Evolutionary conservation across 2,113 vertebrate species (phyloP).

Genomic region (Sclerurus mexicanus): DNA sequence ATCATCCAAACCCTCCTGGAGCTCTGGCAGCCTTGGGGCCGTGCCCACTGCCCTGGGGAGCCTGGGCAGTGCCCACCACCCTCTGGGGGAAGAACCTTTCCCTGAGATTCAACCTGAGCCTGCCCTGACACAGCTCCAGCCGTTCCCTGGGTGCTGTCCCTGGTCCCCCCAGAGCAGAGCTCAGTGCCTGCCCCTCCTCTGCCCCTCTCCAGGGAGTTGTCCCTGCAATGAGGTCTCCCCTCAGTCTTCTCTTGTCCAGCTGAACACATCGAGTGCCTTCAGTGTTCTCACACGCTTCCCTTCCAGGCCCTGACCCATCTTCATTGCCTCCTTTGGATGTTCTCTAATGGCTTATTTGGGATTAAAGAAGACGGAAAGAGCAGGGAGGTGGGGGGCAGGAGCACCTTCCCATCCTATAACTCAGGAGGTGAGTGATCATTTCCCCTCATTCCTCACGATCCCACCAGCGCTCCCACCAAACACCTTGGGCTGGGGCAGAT

Average conservation of each 20-base stretch:
- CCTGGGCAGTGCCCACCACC: not conserved
- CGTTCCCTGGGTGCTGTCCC: not conserved
- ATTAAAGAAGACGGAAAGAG: not conserved
- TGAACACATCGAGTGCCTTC: not conserved
- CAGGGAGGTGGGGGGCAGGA: not conserved
- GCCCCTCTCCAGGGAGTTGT: not conserved
- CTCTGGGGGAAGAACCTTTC: not conserved
- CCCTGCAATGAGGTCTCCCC: not conserved
- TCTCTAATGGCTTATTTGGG: not conserved
- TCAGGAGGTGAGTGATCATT: not conserved
- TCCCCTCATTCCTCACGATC: rapidly evolving
- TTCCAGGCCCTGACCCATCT: not conserved
- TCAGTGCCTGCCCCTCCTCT: not conserved
- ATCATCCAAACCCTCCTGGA: not conserved
- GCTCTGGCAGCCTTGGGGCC: not conserved
- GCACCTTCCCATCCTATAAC: not conserved
- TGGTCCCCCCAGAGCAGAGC: not conserved
- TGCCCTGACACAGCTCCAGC: not conserved
- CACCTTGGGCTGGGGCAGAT: not conserved
- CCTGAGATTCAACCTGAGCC: not conserved
- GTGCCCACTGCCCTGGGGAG: not conserved
- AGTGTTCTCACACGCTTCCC: not conserved
- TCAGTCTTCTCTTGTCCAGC: not conserved
- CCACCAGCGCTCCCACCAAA: not conserved
- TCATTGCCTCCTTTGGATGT: not conserved